Evolutionary conservation across 2,113 vertebrate species (phyloP).

Genomic region (Psephotus haematonotus): DNA sequence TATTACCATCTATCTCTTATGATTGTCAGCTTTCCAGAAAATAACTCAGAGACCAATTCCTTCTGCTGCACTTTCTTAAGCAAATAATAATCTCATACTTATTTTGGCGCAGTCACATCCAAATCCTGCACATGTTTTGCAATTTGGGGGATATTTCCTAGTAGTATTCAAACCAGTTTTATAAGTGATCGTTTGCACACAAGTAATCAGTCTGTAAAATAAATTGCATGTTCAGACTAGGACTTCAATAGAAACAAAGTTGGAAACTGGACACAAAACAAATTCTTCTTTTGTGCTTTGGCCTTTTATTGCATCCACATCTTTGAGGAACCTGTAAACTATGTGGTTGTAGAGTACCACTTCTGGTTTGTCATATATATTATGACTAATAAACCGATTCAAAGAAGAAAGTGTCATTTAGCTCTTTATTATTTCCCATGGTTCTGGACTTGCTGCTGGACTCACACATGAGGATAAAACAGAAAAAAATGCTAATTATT

Average conservation of each 20-base stretch:
- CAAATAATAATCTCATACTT: neutral
- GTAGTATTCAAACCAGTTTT: neutral
- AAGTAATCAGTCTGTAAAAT: neutral
- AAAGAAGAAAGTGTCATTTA: neutral
- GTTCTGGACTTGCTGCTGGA: neutral
- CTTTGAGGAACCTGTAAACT: neutral
- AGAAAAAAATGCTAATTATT: neutral
- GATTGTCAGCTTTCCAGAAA: neutral
- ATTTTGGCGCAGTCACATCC: neutral
- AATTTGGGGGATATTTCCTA: neutral
- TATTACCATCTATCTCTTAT: neutral
- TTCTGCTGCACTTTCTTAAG: neutral
- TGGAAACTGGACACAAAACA: neutral
- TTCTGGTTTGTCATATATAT: neutral
- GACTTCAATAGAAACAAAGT: neutral
- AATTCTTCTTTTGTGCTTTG: neutral
- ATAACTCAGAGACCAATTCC: neutral
- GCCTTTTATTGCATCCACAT: neutral
- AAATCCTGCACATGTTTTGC: neutral
- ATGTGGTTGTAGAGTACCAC: neutral
- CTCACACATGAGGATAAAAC: neutral
- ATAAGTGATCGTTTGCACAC: neutral
- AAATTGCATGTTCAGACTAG: neutral
- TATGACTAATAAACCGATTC: neutral
- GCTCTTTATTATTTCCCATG: neutral